Percentiles rank a stretch among this genome's conserved stretches.
Evolutionary conservation across 2,113 vertebrate species (phyloP).

Genomic region (Blennius ocellaris): DNA sequence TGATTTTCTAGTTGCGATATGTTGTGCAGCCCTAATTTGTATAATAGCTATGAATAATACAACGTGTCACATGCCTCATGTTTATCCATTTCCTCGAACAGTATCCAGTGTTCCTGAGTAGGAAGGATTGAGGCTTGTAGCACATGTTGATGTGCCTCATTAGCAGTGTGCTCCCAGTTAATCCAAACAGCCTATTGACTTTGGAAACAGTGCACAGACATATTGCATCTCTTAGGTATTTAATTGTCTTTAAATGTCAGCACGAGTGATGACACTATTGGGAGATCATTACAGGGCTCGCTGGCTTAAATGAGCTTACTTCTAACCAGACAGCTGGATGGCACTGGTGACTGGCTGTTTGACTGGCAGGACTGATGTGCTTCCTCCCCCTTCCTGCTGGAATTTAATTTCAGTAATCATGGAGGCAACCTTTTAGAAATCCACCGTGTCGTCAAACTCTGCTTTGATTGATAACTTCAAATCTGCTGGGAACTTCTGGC

Average conservation of each 20-base stretch:
- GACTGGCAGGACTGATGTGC: slow-evolving; percentile 50
- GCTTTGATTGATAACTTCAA: slow-evolving; percentile 45
- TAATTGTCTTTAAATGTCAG: slow-evolving; percentile 79
- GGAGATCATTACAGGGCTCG: slow-evolving; percentile 66
- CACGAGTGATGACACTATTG: slow-evolving; percentile 59
- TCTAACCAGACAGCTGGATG: slow-evolving; percentile 51
- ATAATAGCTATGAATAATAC: no score
- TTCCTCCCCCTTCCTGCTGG: slow-evolving; percentile 30
- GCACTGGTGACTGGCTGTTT: slow-evolving; percentile 35
- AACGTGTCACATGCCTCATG: no score
- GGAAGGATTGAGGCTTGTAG: not conserved
- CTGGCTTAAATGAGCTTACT: slow-evolving; percentile 46
- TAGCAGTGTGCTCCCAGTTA: slow-evolving; percentile 27
- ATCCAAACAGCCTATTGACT: slow-evolving; percentile 44
- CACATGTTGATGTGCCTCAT: slow-evolving; percentile 6
- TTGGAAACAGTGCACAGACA: slow-evolving; percentile 28
- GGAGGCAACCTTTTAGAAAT: slow-evolving; percentile 38
- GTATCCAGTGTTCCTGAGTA: not conserved
- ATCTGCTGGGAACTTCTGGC: slow-evolving; percentile 12
- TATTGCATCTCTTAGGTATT: slow-evolving; percentile 63
- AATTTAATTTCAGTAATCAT: slow-evolving; percentile 63
- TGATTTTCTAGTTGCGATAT: no score
- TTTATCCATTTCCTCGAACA: not conserved
- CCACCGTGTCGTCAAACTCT: slow-evolving; percentile 19
- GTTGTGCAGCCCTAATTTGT: no score